A percentile compares a stretch with the other conserved stretches of the same genome.
Evolutionary conservation across 2,888 invertebrate genomes (phyloP).

Genomic region (Tenthredo livida): DNA sequence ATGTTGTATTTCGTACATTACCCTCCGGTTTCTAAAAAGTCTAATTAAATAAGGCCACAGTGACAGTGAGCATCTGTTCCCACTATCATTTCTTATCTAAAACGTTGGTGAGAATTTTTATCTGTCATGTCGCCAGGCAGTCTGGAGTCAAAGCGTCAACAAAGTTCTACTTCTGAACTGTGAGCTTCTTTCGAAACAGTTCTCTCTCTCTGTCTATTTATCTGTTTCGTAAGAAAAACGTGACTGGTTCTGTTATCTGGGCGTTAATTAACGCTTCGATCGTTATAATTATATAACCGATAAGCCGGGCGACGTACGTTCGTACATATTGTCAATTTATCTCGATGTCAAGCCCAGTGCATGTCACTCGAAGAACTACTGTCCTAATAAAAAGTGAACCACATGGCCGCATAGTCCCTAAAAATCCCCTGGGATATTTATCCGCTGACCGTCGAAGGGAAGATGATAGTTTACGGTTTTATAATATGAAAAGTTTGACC

Average conservation of each 20-base stretch:
- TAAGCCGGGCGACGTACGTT: not conserved
- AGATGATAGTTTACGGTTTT: conserved; percentile 73
- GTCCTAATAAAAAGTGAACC: not conserved
- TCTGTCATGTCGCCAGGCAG: conserved; percentile 41
- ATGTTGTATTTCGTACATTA: not conserved
- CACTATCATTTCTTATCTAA: conserved; percentile 27
- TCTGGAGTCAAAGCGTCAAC: conserved; percentile 29
- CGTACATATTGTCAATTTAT: not conserved
- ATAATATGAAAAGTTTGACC: conserved; percentile 74
- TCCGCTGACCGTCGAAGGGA: not conserved
- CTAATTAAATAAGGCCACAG: not conserved
- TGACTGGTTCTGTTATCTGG: not conserved
- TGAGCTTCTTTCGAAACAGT: not conserved
- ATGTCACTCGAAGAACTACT: not conserved
- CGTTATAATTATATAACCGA: not conserved
- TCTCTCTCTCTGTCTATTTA: not conserved
- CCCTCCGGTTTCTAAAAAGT: not conserved
- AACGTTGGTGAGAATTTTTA: conserved; percentile 18
- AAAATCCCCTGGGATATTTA: conserved; percentile 14
- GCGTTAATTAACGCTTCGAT: conserved; percentile 12
- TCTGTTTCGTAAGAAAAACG: not conserved
- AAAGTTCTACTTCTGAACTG: conserved; percentile 18
- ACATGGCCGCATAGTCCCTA: not conserved
- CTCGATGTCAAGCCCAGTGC: not conserved
- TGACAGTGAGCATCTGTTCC: conserved; percentile 21